These are phyloP conservation scores for Oncorhynchus keta DNA, from an alignment of 2,113 vertebrate species.

Conservation along the genomic window DNA sequence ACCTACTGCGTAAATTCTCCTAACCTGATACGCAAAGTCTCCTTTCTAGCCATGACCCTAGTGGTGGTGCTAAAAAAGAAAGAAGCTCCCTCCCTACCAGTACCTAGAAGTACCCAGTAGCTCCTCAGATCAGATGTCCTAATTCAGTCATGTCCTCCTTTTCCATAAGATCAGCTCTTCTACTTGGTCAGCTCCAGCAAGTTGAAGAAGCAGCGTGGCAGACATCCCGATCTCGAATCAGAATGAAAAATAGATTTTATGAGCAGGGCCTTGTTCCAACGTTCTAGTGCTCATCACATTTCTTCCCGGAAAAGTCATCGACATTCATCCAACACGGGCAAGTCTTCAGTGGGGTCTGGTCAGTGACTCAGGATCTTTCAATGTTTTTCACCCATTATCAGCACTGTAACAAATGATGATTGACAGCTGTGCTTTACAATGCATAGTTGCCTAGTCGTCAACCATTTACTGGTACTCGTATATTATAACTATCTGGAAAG, in stretches of 20 bases:
- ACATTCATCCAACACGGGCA: neutral
- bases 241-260: conserved; percentile 32
- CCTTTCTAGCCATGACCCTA: too few species aligned
- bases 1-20: too few species aligned
- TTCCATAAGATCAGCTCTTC: neutral
- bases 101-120: neutral
- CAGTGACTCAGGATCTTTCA: conserved; percentile 10
- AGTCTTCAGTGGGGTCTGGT: neutral
- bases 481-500: neutral
- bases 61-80: too few species aligned
- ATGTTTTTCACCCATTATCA: conserved; percentile 25
- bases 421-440: neutral
- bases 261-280: conserved; percentile 2
- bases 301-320: conserved; percentile 26
- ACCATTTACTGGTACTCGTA: neutral
- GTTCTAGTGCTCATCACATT: conserved; percentile 17
- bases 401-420: conserved; percentile 17
- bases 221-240: neutral
- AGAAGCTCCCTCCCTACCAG: too few species aligned
- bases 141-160: neutral
- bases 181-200: neutral
- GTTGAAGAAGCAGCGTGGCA: neutral
- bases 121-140: neutral
- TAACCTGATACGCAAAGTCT: too few species aligned
- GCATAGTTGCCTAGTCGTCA: neutral